A percentile compares a stretch with the other conserved stretches of the same genome.
Conservation (phyloP, 2,113 vertebrate genomes). For the Oplegnathus fasciatus region DNA sequence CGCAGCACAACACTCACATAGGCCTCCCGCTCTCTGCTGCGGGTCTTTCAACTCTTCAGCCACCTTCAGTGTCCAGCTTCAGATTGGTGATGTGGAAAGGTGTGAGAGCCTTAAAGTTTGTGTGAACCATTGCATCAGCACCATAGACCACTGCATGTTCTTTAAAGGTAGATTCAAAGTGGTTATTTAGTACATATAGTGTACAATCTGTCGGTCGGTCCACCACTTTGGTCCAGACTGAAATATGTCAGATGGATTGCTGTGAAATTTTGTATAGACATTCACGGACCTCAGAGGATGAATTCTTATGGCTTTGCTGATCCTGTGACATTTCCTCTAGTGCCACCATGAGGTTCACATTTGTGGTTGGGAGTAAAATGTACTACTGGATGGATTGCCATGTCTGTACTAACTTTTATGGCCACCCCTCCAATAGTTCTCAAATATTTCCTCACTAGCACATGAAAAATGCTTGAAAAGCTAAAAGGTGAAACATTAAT, state of each 20-base stretch:
- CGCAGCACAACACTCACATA: constrained; percentile 47
- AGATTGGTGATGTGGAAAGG: neutral
- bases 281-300: neutral
- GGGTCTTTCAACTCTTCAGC: constrained; percentile 30
- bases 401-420: neutral
- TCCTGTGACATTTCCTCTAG: neutral
- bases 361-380: neutral
- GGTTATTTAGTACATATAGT: too few species aligned
- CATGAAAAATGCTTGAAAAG: neutral
- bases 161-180: neutral
- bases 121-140: neutral
- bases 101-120: constrained; percentile 10
- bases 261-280: neutral
- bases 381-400: neutral
- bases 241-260: neutral
- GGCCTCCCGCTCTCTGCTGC: constrained; percentile 14
- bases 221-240: neutral
- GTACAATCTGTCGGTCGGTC: neutral
- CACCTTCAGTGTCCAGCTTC: constrained; percentile 29
- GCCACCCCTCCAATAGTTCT: neutral
- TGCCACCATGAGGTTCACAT: neutral
- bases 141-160: neutral
- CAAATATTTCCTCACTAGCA: neutral
- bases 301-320: neutral
- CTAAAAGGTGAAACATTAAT: neutral